Evolutionary conservation across 2,113 vertebrate genomes (phyloP).

Genomic region (Trichechus manatus): DNA sequence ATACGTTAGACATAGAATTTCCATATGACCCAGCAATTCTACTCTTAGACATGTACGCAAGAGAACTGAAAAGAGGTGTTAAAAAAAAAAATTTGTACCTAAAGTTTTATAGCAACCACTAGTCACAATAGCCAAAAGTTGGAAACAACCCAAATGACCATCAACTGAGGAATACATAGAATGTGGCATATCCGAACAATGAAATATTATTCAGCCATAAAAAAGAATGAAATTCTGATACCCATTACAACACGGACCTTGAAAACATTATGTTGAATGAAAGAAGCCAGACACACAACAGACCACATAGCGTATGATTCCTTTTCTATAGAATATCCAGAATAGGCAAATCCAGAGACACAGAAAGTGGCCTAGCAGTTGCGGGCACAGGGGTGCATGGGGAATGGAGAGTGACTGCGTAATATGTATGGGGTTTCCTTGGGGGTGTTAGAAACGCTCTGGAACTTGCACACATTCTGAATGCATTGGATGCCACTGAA

Average conservation of each 20-base stretch:
- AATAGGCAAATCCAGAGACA: not conserved
- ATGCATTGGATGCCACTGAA: not conserved
- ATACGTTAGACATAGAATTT: not conserved
- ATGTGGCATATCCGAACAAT: not conserved
- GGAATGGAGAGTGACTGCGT: not conserved
- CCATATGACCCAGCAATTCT: not conserved
- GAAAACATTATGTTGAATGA: not conserved
- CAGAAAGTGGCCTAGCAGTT: not conserved
- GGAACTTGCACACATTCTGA: not conserved
- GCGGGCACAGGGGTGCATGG: not conserved
- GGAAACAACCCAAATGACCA: not conserved
- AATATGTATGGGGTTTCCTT: not conserved
- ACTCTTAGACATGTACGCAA: not conserved
- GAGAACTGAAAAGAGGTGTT: not conserved
- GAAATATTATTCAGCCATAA: not conserved
- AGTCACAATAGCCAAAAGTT: not conserved
- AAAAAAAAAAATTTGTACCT: not conserved
- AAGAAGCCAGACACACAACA: not conserved
- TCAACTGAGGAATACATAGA: not conserved
- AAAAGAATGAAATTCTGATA: not conserved
- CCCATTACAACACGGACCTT: not conserved
- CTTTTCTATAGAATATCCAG: not conserved
- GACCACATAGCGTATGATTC: not conserved
- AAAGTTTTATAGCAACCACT: not conserved
- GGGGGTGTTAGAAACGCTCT: not conserved